These are phyloP conservation scores for Ichneumon xanthorius DNA, from an alignment of 2,888 invertebrate species.

Conservation along the genomic window DNA sequence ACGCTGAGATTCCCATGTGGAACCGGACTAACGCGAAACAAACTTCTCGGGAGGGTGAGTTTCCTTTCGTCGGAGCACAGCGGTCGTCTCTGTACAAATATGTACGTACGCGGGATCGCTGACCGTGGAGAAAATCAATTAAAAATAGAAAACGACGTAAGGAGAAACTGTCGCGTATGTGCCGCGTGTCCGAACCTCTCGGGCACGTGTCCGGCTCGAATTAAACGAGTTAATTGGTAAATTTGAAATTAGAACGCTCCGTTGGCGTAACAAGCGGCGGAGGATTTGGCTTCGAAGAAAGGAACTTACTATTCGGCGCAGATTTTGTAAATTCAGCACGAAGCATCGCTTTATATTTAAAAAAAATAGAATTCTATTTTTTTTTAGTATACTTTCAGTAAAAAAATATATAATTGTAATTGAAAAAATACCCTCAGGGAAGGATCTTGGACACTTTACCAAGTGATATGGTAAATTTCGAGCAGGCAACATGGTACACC, in stretches of 20 bases:
- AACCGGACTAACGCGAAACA: constrained; percentile 35
- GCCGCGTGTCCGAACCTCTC: constrained; percentile 22
- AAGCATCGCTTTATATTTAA: no score
- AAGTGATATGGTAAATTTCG: no score
- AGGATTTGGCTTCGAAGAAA: no score
- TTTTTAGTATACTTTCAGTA: no score
- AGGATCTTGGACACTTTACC: no score
- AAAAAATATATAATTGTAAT: no score
- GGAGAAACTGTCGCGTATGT: constrained; percentile 71
- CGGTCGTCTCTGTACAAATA: constrained; percentile 9
- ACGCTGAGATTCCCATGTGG: constrained; percentile 18
- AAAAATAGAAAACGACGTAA: constrained; percentile 70
- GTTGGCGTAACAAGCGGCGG: neutral
- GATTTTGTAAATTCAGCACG: no score
- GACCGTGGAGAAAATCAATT: constrained; percentile 72
- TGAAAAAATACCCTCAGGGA: no score
- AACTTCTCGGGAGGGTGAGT: constrained; percentile 51
- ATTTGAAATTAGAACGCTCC: neutral
- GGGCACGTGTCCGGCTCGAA: constrained; percentile 27
- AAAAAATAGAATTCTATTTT: no score
- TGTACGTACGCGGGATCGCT: constrained; percentile 52
- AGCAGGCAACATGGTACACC: no score
- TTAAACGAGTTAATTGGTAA: constrained; percentile 39
- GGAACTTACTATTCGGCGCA: no score
- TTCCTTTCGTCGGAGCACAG: constrained; percentile 54